Conservation (phyloP, 2,113 vertebrate genomes). For the Zosterops borbonicus region DNA sequence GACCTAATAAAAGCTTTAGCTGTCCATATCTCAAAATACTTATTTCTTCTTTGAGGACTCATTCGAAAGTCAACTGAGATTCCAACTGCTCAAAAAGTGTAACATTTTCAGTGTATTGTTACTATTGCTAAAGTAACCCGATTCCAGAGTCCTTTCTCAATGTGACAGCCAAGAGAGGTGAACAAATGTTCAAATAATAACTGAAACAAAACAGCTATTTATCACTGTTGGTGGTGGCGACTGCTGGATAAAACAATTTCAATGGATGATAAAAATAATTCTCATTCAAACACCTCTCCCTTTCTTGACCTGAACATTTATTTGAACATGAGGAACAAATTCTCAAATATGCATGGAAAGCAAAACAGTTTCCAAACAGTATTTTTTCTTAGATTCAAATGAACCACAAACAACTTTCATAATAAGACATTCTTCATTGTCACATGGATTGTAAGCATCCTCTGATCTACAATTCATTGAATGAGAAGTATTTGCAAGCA, state of each 20-base stretch:
- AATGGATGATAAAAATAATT: neutral
- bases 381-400: neutral
- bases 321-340: neutral
- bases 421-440: neutral
- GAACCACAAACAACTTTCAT: neutral
- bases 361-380: neutral
- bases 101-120: neutral
- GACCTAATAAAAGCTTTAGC: neutral
- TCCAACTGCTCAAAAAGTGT: neutral
- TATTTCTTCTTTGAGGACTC: neutral
- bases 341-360: neutral
- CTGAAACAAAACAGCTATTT: slow-evolving; percentile 4
- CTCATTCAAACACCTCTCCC: neutral
- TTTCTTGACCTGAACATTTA: neutral
- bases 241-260: neutral
- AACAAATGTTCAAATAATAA: neutral
- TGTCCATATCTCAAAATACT: neutral
- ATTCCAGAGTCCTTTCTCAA: neutral
- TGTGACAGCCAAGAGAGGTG: neutral
- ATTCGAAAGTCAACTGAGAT: neutral
- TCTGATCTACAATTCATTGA: neutral
- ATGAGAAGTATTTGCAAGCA: neutral
- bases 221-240: neutral
- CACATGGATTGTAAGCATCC: neutral
- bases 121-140: neutral